These are phyloP conservation scores for Megalopta genalis DNA, from an alignment of 1,140 invertebrate genomes.

Conservation along the genomic window DNA sequence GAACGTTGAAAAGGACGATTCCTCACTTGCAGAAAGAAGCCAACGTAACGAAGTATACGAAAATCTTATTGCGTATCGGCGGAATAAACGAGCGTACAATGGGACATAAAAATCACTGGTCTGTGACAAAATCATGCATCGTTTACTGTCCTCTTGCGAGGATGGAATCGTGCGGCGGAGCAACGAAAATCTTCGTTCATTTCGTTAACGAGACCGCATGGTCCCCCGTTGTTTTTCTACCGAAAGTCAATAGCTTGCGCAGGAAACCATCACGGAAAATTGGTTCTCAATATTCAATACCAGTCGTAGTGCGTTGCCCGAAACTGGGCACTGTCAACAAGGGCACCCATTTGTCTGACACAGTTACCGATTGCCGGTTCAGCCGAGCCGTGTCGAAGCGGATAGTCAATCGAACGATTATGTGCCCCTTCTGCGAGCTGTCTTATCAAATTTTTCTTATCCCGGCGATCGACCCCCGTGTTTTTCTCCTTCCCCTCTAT, in stretches of 20 bases:
- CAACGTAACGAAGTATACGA: no score
- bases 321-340: conserved; percentile 34
- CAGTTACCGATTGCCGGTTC: conserved; percentile 43
- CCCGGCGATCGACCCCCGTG: background rate
- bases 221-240: background rate
- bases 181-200: no score
- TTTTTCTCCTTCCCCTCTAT: background rate
- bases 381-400: conserved; percentile 19
- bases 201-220: background rate
- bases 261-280: background rate
- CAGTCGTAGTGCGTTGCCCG: background rate
- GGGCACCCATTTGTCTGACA: conserved; percentile 40
- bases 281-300: background rate
- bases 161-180: no score
- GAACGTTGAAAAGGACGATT: no score
- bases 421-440: conserved; percentile 13
- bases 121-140: no score
- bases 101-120: no score
- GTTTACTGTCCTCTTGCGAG: no score
- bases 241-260: background rate
- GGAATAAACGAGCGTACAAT: no score
- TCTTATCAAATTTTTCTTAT: conserved; percentile 35
- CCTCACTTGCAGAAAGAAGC: no score
- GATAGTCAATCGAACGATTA: conserved; percentile 37
- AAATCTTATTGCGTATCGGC: no score